phyloP scores from a whole-genome alignment of 64 coral and sea anemone species.

The Porites lutea region DNA sequence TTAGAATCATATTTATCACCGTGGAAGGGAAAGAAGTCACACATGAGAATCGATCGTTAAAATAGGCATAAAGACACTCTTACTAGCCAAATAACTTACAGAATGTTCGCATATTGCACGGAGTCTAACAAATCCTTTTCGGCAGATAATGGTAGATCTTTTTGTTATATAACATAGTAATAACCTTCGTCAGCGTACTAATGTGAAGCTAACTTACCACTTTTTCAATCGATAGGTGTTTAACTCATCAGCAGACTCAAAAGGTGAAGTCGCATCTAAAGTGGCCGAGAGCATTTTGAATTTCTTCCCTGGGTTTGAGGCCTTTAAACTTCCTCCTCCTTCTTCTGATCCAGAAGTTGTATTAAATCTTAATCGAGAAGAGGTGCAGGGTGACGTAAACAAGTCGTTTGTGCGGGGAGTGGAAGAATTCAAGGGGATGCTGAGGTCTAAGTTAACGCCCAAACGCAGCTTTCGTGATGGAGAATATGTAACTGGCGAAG shows the following conservation, averaged over 20 bases:
- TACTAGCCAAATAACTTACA: too few relatives aligned
- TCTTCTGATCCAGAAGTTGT: conserved; percentile 72
- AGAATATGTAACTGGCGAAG: conserved; percentile 87
- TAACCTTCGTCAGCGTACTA: too few relatives aligned
- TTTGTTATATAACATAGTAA: too few relatives aligned
- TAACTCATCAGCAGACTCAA: conserved; percentile 7
- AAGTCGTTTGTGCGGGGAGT: conserved; percentile 67
- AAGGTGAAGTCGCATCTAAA: conserved; percentile 26
- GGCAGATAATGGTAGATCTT: too few relatives aligned
- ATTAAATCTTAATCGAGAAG: conserved; percentile 62
- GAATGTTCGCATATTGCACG: too few relatives aligned
- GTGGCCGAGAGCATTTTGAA: conserved; percentile 82
- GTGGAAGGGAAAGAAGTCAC: too few relatives aligned
- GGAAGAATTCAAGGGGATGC: conserved; percentile 61
- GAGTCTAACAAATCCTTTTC: too few relatives aligned
- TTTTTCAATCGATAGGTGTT: conserved; percentile 51
- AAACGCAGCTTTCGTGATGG: conserved; percentile 79
- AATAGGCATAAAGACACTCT: too few relatives aligned
- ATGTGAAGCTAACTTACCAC: background rate
- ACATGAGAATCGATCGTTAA: too few relatives aligned
- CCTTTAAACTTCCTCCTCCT: conserved; percentile 81
- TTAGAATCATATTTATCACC: too few relatives aligned
- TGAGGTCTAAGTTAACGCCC: conserved; percentile 46
- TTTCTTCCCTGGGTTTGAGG: conserved; percentile 84
- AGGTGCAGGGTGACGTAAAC: conserved; percentile 46